These are phyloP conservation scores for Nomada ruficornis DNA, from an alignment of 2,888 invertebrate species.

Conservation along the genomic window DNA sequence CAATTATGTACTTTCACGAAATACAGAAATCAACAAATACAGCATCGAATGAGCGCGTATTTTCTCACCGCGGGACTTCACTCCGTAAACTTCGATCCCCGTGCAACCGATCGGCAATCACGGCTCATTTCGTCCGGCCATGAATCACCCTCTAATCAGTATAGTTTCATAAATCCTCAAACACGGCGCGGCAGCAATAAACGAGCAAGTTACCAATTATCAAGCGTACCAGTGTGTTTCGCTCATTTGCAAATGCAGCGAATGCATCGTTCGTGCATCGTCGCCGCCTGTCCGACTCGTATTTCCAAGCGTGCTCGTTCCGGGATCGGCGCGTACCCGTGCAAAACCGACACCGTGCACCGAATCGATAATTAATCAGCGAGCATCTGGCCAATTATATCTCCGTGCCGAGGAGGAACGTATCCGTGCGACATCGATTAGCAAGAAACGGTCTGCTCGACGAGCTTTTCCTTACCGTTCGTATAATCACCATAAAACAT, in stretches of 20 bases:
- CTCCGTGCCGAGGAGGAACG: neutral
- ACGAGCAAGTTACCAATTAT: slow-evolving; percentile 14
- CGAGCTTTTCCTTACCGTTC: neutral
- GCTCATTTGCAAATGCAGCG: slow-evolving; percentile 23
- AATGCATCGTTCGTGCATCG: slow-evolving; percentile 7
- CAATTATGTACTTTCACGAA: too few relatives aligned
- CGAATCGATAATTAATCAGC: slow-evolving; percentile 41
- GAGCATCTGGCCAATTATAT: slow-evolving; percentile 20
- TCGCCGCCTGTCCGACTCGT: neutral
- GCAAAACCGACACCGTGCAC: slow-evolving; percentile 14
- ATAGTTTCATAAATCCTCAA: slow-evolving; percentile 8
- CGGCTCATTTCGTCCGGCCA: neutral
- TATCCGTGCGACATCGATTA: neutral
- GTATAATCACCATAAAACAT: slow-evolving; percentile 18
- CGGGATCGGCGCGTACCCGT: slow-evolving; percentile 5
- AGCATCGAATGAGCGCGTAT: neutral
- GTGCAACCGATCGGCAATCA: neutral
- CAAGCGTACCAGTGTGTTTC: slow-evolving; percentile 4
- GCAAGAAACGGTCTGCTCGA: neutral
- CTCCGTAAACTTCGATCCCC: neutral
- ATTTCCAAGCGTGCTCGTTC: slow-evolving; percentile 1
- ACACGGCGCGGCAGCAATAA: neutral
- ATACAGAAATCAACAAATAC: too few relatives aligned
- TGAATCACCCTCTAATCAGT: neutral
- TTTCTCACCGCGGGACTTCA: neutral